phyloP scores from a whole-genome alignment of 1,140 invertebrate species.

The Proctacanthus coquilletti region DNA sequence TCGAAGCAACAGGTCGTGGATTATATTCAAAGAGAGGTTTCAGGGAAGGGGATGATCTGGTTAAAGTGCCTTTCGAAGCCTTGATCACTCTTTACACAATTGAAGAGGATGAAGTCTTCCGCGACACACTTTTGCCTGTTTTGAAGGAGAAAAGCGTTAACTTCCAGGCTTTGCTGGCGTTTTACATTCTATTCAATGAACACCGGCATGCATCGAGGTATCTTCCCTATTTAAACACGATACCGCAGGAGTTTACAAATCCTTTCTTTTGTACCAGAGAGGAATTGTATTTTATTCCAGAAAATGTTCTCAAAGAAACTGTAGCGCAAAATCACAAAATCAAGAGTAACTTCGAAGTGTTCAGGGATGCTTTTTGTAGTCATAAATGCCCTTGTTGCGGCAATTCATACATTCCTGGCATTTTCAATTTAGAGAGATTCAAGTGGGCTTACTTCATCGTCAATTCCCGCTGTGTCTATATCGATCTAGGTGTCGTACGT shows the following conservation, averaged over 20 bases:
- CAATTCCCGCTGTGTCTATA: constrained; percentile 56
- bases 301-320: constrained; percentile 20
- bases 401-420: constrained; percentile 18
- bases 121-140: constrained; percentile 10
- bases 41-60: constrained; percentile 11
- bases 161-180: constrained; percentile 38
- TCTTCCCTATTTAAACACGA: constrained; percentile 38
- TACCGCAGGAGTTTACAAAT: constrained; percentile 38
- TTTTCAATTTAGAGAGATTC: constrained; percentile 31
- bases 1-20: constrained; percentile 16
- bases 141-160: constrained; percentile 20
- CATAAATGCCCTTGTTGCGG: constrained; percentile 27
- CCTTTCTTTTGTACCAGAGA: constrained; percentile 33
- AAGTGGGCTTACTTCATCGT: constrained; percentile 52
- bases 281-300: constrained; percentile 29
- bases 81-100: constrained; percentile 19
- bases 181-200: constrained; percentile 41
- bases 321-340: constrained; percentile 23
- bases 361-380: not conserved
- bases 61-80: constrained; percentile 15
- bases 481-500: constrained; percentile 18
- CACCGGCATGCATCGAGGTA: constrained; percentile 31
- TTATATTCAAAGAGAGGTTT: constrained; percentile 18
- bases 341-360: constrained; percentile 12
- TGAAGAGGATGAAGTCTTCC: constrained; percentile 17